Percentiles rank a stretch among this genome's conserved stretches.
phyloP scores from a whole-genome alignment of 2,888 invertebrate species.

The Camptogramma bilineatum region DNA sequence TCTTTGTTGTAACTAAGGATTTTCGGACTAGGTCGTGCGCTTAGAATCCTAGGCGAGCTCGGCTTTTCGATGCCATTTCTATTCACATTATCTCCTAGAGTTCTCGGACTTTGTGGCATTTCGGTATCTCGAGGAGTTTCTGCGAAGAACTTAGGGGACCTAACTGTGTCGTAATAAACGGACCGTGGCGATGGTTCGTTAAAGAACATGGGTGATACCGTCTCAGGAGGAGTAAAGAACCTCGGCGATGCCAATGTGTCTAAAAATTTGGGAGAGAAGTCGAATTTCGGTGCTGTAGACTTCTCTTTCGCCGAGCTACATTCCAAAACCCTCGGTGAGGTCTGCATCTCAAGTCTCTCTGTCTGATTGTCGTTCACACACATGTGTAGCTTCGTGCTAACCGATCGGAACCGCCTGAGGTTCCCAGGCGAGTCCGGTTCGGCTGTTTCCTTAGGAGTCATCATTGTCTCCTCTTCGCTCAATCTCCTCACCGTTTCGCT shows the following conservation, averaged over 20 bases:
- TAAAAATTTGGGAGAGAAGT: constrained; percentile 76
- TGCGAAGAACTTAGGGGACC: constrained; percentile 78
- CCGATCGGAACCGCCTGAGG: constrained; percentile 70
- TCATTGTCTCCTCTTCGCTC: constrained; percentile 52
- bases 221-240: constrained; percentile 79
- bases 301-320: constrained; percentile 78
- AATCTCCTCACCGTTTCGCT: constrained; percentile 62
- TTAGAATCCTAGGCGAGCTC: constrained; percentile 67
- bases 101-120: constrained; percentile 72
- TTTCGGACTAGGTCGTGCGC: constrained; percentile 75
- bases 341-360: constrained; percentile 74
- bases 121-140: constrained; percentile 73
- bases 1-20: constrained; percentile 76
- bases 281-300: constrained; percentile 71
- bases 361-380: constrained; percentile 71
- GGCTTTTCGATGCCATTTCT: constrained; percentile 75
- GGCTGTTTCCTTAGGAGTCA: constrained; percentile 56
- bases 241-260: constrained; percentile 74
- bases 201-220: constrained; percentile 76
- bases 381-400: constrained; percentile 76
- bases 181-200: constrained; percentile 77
- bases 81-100: constrained; percentile 69
- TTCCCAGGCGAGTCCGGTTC: constrained; percentile 68
- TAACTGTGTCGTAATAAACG: constrained; percentile 76
- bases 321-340: constrained; percentile 72